These are phyloP conservation scores for Drosophila micromelanica DNA, from an alignment of 1,140 invertebrate species.

Conservation along the genomic window DNA sequence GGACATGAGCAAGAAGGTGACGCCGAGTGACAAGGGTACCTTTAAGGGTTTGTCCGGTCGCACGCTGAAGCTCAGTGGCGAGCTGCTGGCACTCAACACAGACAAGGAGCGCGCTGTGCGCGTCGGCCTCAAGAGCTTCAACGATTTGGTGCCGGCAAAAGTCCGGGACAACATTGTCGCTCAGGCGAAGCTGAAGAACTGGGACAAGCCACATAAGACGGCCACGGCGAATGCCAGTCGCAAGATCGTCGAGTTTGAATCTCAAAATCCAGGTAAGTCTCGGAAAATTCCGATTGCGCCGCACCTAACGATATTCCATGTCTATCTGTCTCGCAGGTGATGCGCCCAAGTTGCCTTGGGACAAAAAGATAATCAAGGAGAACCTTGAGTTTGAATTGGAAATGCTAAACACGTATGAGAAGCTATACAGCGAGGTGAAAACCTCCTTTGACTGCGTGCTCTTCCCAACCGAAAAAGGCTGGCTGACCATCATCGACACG, in stretches of 20 bases:
- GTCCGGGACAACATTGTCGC: conserved; percentile 93
- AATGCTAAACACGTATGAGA: conserved; percentile 92
- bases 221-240: conserved; percentile 91
- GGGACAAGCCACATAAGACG: conserved; percentile 93
- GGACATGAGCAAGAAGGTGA: conserved; percentile 93
- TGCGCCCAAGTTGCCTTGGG: conserved; percentile 70
- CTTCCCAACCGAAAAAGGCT: conserved; percentile 92
- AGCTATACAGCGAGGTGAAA: conserved; percentile 94
- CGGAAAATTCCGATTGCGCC: background rate
- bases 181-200: conserved; percentile 92
- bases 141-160: conserved; percentile 93
- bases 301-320: background rate
- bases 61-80: conserved; percentile 88
- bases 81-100: conserved; percentile 63
- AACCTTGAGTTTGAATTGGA: conserved; percentile 95
- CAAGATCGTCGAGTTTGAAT: conserved; percentile 90
- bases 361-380: conserved; percentile 95
- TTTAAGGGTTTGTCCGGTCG: conserved; percentile 95
- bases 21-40: conserved; percentile 88
- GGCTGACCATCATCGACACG: conserved; percentile 85
- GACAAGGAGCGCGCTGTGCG: conserved; percentile 89
- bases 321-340: conserved; percentile 30
- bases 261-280: conserved; percentile 85
- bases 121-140: conserved; percentile 94
- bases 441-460: conserved; percentile 97